Conservation (phyloP, 2,113 vertebrate genomes). For the Cygnus atratus region DNA sequence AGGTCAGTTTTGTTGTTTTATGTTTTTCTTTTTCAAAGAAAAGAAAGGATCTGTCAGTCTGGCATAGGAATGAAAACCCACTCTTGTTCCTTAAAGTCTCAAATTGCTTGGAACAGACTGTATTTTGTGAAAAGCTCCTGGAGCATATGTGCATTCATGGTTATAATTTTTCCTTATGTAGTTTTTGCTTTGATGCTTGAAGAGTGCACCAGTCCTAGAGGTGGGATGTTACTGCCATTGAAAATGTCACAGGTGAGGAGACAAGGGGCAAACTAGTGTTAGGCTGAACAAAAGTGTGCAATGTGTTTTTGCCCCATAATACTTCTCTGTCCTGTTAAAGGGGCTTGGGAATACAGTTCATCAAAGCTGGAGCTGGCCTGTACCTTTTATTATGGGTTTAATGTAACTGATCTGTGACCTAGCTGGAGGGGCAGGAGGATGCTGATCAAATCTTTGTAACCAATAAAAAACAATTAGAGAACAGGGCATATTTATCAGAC, state of each 20-base stretch:
- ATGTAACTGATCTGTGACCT: not conserved
- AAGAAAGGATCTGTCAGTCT: not conserved
- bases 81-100: not conserved
- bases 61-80: not conserved
- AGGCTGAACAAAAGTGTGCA: not conserved
- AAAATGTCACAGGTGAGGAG: not conserved
- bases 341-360: not conserved
- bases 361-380: not conserved
- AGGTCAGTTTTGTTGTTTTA: not conserved
- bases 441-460: not conserved
- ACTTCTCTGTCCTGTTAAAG: not conserved
- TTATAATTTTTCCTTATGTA: not conserved
- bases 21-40: not conserved
- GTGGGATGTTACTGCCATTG: not conserved
- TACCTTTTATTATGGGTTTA: not conserved
- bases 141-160: fast-evolving
- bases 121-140: not conserved
- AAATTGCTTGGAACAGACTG: not conserved
- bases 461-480: not conserved
- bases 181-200: not conserved
- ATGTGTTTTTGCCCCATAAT: not conserved
- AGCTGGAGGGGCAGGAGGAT: not conserved
- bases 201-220: not conserved
- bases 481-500: not conserved
- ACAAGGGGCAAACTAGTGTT: not conserved